Evolutionary conservation across 2,113 vertebrate species (phyloP).

Genomic region (Okapia johnstoni): DNA sequence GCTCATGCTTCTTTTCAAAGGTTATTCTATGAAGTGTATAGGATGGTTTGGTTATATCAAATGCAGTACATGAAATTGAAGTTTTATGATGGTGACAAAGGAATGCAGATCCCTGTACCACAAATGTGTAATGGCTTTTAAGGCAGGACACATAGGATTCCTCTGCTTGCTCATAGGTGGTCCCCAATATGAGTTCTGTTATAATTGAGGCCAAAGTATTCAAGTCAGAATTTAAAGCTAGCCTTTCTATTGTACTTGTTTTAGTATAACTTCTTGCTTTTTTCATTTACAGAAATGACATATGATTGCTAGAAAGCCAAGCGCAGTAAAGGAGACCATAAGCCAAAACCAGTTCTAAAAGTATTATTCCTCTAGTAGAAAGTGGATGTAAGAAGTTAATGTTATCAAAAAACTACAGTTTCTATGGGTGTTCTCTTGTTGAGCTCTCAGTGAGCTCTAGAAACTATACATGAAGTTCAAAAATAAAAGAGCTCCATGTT

Average conservation of each 20-base stretch:
- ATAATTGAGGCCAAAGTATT: not conserved
- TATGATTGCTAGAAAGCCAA: not conserved
- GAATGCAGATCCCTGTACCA: not conserved
- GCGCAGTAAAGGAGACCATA: not conserved
- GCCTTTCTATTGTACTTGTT: not conserved
- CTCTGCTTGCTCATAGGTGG: not conserved
- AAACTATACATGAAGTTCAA: not conserved
- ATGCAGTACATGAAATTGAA: constrained; percentile 42
- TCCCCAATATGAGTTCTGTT: not conserved
- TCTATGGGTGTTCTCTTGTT: not conserved
- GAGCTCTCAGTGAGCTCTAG: not conserved
- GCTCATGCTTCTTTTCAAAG: constrained; percentile 45
- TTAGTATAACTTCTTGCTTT: not conserved
- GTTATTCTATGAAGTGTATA: constrained; percentile 3
- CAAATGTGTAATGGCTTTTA: not conserved
- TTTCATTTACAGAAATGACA: not conserved
- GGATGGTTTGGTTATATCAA: constrained; percentile 30
- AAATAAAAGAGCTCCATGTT: not conserved
- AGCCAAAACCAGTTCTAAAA: not conserved
- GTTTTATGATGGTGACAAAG: not conserved
- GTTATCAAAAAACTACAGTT: not conserved
- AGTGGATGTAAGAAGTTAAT: not conserved
- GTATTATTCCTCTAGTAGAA: not conserved
- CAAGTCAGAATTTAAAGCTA: constrained; percentile 7
- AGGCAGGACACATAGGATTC: not conserved